Evolutionary conservation across 2,113 vertebrate species (phyloP), one percentile per base, ranked within the genome.

Genomic region (Silurus asotus): DNA sequence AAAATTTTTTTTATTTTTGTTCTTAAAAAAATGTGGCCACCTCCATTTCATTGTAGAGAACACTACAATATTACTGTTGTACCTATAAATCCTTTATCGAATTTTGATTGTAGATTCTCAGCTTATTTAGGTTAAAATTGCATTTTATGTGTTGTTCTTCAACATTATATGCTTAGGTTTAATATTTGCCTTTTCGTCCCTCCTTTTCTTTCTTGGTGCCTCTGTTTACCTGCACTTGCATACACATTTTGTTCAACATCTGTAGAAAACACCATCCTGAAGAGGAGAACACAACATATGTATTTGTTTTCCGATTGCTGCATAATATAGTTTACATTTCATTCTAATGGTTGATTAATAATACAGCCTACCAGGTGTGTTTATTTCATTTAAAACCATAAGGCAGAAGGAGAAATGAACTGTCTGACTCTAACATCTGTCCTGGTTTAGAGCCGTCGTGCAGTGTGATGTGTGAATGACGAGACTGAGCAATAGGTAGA

Each of bases 371-470:
- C 77, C 77, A 61, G 77, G 19, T 80, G 56, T 49, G 15, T 78
- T 67, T 56, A 69, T 67, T 69, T 85, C 62, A 79, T 65, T n/a
- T 17, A n/a, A 25, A 58, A 61, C 56, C 62, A 58, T 23, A 69
- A 79, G 62, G 74, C 64, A 61, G 58, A 76, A 64, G 19, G 13
- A 84, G 59, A 55, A 76, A 48, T 51, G 9, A 64, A 6, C 37
- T 49, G 20, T 76, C 70, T 61, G 37, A 23, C 77, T 80, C 6
- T 3, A 78, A 64, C 74, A 78, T 64, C 45, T 67, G 61, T 78
- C 49, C 58, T 8, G 65, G 62, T 17, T 17, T n/a, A 78, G 48
- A 45, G 59, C 72, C 5, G 8, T 11, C 77, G 17, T 20, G 59
- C 58, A 10, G n/a, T n/a, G 45, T 79, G 51, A 85, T 56, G 49